Evolutionary conservation across 2,113 vertebrate species (phyloP).

Genomic region (Tringa solitaria): DNA sequence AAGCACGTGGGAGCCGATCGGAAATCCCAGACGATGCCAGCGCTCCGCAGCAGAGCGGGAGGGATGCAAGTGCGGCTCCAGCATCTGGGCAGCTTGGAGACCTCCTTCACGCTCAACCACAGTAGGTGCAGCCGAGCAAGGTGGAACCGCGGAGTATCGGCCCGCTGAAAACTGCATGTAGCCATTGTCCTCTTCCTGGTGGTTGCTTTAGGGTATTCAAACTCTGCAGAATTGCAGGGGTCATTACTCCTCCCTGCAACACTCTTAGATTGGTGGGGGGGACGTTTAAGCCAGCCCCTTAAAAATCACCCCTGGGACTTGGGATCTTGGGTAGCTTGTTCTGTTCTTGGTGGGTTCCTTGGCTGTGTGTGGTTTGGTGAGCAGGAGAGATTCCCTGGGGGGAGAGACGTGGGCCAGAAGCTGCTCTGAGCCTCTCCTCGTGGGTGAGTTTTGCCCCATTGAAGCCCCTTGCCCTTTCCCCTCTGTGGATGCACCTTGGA

Average conservation of each 20-base stretch:
- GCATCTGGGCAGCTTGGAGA: constrained; percentile 89
- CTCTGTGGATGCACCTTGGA: background rate
- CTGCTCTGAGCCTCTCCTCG: background rate
- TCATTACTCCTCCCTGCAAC: background rate
- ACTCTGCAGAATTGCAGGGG: background rate
- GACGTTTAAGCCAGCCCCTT: background rate
- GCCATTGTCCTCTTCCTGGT: background rate
- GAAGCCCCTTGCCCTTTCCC: background rate
- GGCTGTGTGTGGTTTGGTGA: background rate
- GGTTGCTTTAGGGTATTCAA: background rate
- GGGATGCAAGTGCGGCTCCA: constrained; percentile 86
- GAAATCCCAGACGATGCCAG: constrained; percentile 96
- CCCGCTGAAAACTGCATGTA: background rate
- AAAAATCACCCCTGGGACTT: background rate
- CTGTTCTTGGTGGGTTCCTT: background rate
- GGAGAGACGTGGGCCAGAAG: background rate
- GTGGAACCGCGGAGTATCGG: background rate
- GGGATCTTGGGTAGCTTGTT: background rate
- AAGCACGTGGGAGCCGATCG: constrained; percentile 84
- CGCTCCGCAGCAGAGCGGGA: constrained; percentile 84
- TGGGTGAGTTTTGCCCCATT: background rate
- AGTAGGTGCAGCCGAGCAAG: constrained; percentile 71
- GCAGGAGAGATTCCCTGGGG: background rate
- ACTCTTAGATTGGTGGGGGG: background rate
- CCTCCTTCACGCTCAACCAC: constrained; percentile 91